Conservation (phyloP, 1,140 invertebrate genomes). For the Sarcophaga bullata region DNA sequence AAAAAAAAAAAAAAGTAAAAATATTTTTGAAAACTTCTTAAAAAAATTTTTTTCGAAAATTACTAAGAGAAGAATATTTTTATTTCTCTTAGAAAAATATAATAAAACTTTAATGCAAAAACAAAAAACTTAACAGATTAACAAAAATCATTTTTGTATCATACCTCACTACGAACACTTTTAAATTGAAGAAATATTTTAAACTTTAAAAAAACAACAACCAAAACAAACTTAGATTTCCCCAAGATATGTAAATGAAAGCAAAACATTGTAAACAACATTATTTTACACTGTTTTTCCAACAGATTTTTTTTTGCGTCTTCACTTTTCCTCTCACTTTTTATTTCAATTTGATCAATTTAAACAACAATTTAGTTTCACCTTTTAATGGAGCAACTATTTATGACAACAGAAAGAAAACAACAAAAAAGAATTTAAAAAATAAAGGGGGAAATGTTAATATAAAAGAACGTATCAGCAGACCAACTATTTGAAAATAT, state of each 20-base stretch:
- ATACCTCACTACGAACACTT: not conserved
- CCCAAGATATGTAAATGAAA: conserved; percentile 38
- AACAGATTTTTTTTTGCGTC: conserved; percentile 6
- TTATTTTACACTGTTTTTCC: not conserved
- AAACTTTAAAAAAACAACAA: not conserved
- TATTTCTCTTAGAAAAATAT: too few relatives aligned
- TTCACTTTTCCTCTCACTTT: not conserved
- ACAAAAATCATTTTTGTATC: not conserved
- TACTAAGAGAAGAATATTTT: too few relatives aligned
- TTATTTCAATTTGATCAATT: conserved; percentile 27
- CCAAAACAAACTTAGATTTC: not conserved
- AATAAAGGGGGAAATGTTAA: not conserved
- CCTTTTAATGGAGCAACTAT: conserved; percentile 24
- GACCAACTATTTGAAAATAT: too few relatives aligned
- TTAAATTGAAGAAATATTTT: not conserved
- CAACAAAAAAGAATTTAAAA: not conserved
- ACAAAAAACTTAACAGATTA: not conserved
- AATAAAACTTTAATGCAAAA: too few relatives aligned
- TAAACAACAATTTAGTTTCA: conserved; percentile 25
- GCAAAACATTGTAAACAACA: conserved; percentile 29
- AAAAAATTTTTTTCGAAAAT: too few relatives aligned
- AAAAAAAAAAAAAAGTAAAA: too few relatives aligned
- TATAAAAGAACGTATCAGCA: not conserved
- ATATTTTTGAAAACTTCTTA: too few relatives aligned
- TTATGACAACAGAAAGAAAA: not conserved